These are phyloP conservation scores for Xestia c-nigrum DNA, from an alignment of 2,888 invertebrate species.

Conservation along the genomic window DNA sequence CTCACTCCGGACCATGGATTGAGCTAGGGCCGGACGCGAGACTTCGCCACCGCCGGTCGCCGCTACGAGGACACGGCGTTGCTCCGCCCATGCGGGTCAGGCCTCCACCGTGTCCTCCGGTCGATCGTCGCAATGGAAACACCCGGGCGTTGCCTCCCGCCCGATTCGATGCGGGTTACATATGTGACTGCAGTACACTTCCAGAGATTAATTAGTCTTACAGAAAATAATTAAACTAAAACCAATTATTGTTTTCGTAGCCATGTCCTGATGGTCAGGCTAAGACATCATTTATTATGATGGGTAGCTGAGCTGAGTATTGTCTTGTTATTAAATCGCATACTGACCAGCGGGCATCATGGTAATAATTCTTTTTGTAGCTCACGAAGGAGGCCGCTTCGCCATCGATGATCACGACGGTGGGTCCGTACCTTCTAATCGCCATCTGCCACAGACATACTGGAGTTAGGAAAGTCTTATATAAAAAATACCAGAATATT, in stretches of 20 bases:
- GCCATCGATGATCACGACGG: conserved; percentile 82
- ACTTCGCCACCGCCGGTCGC: no score
- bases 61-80: no score
- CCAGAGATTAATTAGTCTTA: background rate
- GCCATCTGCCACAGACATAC: conserved; percentile 74
- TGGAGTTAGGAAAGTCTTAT: background rate
- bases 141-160: no score
- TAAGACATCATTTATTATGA: background rate
- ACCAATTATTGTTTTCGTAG: background rate
- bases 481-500: background rate
- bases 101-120: no score
- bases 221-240: background rate
- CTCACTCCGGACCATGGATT: no score
- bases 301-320: background rate
- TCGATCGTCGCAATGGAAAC: no score
- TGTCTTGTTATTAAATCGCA: background rate
- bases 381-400: conserved; percentile 73
- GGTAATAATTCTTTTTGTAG: conserved; percentile 78
- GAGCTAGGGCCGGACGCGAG: no score
- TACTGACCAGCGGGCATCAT: conserved; percentile 81
- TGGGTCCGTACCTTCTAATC: conserved; percentile 79
- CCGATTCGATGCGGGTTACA: no score
- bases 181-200: background rate
- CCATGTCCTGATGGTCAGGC: background rate
- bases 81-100: no score